These are phyloP conservation scores for Podarcis siculus DNA, from an alignment of 2,797 vertebrate species.

Conservation along the genomic window DNA sequence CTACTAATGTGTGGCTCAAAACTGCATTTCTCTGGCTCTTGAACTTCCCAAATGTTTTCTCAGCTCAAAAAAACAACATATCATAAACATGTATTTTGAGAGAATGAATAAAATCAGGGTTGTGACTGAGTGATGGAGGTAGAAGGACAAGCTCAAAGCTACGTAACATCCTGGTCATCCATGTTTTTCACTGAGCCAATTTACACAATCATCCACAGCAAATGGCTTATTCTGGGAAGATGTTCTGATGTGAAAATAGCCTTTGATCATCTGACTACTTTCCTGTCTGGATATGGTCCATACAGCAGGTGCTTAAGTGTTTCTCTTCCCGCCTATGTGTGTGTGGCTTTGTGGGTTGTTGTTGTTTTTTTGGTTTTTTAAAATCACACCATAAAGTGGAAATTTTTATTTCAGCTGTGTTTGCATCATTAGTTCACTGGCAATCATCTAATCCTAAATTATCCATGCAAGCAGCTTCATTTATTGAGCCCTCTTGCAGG, in stretches of 20 bases:
- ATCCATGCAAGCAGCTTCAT: slow-evolving; percentile 68
- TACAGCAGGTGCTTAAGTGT: slow-evolving; percentile 48
- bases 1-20: too few relatives aligned
- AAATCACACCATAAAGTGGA: slow-evolving; percentile 42
- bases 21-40: too few relatives aligned
- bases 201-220: not conserved
- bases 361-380: slow-evolving; percentile 1
- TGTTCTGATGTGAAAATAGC: not conserved
- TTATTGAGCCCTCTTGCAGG: slow-evolving; percentile 64
- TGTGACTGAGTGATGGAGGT: too few relatives aligned
- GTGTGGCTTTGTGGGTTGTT: not conserved
- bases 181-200: not conserved
- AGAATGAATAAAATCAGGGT: too few relatives aligned
- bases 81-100: too few relatives aligned
- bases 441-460: slow-evolving; percentile 72
- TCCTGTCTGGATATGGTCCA: slow-evolving; percentile 29
- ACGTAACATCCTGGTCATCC: not conserved
- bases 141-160: not conserved
- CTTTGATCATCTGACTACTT: not conserved
- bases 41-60: too few relatives aligned
- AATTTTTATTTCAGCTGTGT: slow-evolving; percentile 72
- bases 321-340: rapidly evolving
- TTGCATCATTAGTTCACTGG: slow-evolving; percentile 68
- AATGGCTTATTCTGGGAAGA: not conserved
- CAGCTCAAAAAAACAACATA: too few relatives aligned